These are phyloP conservation scores for Syngnathoides biaculeatus DNA, from an alignment of 2,113 vertebrate genomes.

Conservation along the genomic window DNA sequence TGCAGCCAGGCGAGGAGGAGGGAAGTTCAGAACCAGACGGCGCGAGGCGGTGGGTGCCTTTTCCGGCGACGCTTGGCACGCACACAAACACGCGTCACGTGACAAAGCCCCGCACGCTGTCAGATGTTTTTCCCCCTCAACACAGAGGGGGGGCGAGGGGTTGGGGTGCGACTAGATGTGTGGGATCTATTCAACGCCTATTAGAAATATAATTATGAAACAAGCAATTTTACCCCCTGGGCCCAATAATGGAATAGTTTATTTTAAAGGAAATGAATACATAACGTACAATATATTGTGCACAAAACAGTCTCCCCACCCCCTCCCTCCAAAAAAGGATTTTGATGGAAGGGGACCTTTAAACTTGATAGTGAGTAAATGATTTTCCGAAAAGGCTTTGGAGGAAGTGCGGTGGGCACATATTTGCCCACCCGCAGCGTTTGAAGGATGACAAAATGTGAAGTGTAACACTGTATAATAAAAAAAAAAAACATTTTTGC, in stretches of 20 bases:
- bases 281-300: not conserved
- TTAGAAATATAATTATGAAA: not conserved
- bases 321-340: no score
- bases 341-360: no score
- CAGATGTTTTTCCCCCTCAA: conserved; percentile 21
- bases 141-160: not conserved
- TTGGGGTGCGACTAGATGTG: not conserved
- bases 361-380: no score
- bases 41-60: conserved; percentile 48
- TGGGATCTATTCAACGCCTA: not conserved
- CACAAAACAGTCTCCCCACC: no score
- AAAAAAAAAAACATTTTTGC: no score
- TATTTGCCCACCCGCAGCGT: no score
- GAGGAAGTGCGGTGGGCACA: no score
- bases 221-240: not conserved
- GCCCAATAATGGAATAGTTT: not conserved
- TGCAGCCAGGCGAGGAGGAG: conserved; percentile 62
- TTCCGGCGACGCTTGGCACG: not conserved
- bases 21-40: conserved; percentile 60
- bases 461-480: no score
- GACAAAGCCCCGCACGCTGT: not conserved
- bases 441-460: no score
- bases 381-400: no score
- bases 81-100: conserved; percentile 1
- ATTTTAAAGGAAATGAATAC: not conserved